Evolutionary conservation across 2,888 invertebrate genomes (phyloP).

Genomic region (Pristionchus fissidentatus): DNA sequence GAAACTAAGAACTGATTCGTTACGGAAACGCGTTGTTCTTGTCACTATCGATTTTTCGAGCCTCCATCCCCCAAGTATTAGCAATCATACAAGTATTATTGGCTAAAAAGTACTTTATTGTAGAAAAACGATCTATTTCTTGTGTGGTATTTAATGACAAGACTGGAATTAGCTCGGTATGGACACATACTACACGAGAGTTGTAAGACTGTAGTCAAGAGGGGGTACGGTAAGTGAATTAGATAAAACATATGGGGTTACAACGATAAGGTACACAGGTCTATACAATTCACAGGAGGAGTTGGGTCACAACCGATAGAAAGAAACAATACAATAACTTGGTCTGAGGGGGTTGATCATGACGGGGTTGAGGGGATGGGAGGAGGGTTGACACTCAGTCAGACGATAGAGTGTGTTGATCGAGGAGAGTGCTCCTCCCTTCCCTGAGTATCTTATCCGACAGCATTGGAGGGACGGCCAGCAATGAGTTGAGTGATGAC

Average conservation of each 20-base stretch:
- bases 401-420: too few relatives aligned
- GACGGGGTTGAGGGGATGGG: neutral
- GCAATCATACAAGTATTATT: too few relatives aligned
- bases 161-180: slow-evolving; percentile 12
- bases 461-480: slow-evolving; percentile 52
- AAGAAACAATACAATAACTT: too few relatives aligned
- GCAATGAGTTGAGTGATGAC: slow-evolving; percentile 69
- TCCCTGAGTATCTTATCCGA: slow-evolving; percentile 36
- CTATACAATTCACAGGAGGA: slow-evolving; percentile 23
- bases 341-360: neutral
- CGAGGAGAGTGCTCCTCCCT: too few relatives aligned
- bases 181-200: slow-evolving; percentile 9
- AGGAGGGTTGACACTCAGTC: neutral
- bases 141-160: slow-evolving; percentile 18
- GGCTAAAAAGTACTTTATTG: slow-evolving; percentile 14
- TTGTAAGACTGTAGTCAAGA: slow-evolving; percentile 13
- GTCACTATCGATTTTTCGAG: too few relatives aligned
- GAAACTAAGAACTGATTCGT: too few relatives aligned
- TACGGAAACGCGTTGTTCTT: too few relatives aligned
- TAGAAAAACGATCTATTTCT: neutral
- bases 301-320: neutral
- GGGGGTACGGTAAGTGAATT: slow-evolving; percentile 44
- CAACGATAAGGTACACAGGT: neutral
- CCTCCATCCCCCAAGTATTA: too few relatives aligned
- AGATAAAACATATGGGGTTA: slow-evolving; percentile 10